Percentiles rank a stretch among this genome's conserved stretches.
Evolutionary conservation across 2,113 vertebrate species (phyloP).

Genomic region (Petrocephalus zakoni): DNA sequence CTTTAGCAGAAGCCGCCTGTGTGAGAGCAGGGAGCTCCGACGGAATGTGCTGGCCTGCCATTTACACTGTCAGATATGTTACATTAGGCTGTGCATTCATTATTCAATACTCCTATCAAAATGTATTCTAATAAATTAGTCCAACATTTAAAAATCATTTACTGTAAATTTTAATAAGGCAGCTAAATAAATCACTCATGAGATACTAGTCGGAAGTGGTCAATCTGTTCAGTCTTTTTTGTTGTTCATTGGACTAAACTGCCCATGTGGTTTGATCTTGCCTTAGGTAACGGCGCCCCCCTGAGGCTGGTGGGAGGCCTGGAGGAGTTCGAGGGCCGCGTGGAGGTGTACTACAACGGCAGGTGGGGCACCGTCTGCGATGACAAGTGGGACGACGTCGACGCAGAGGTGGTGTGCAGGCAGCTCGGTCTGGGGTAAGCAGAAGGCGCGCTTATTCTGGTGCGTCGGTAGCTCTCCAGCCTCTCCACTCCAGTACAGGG

Average conservation of each 20-base stretch:
- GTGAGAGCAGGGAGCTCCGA: neutral
- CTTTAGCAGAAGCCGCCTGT: neutral
- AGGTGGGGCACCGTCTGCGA: slow-evolving; percentile 85
- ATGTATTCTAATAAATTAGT: slow-evolving; percentile 6
- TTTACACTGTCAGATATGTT: neutral
- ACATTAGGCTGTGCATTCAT: neutral
- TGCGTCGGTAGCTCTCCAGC: neutral
- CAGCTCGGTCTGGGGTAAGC: slow-evolving; percentile 77
- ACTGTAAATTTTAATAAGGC: neutral
- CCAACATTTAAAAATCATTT: neutral
- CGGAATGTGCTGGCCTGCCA: neutral
- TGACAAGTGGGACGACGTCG: slow-evolving; percentile 81
- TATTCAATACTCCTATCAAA: neutral
- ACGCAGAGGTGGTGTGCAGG: slow-evolving; percentile 83
- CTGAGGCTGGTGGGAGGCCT: slow-evolving; percentile 77
- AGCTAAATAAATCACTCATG: neutral
- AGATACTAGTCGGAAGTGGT: neutral
- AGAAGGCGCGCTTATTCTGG: neutral
- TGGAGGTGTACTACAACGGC: slow-evolving; percentile 78
- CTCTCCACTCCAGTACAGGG: neutral
- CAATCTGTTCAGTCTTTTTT: neutral
- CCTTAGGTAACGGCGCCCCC: slow-evolving; percentile 67
- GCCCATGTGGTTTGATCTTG: neutral
- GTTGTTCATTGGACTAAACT: neutral
- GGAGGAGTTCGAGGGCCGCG: slow-evolving; percentile 78